A percentile compares a stretch with the other conserved stretches of the same genome.
phyloP scores from a whole-genome alignment of 2,888 invertebrate species.

The Drosophila merina region DNA sequence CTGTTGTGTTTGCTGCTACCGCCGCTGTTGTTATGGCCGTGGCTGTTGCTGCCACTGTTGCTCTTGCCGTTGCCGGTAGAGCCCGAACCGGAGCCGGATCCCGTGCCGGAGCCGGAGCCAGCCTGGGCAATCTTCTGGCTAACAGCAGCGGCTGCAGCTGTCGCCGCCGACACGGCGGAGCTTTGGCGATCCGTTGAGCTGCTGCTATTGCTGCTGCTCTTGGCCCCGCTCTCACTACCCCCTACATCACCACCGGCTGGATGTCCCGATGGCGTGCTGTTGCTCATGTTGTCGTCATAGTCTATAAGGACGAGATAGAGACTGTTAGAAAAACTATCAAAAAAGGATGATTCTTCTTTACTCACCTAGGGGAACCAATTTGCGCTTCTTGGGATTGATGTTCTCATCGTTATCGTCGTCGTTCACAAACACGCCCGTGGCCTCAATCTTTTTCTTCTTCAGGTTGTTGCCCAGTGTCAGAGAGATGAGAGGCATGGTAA shows the following conservation, averaged over 20 bases:
- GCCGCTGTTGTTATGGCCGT: constrained; percentile 16
- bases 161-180: constrained; percentile 71
- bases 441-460: constrained; percentile 89
- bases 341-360: background rate
- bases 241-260: background rate
- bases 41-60: constrained; percentile 7
- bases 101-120: constrained; percentile 36
- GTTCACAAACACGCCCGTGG: constrained; percentile 93
- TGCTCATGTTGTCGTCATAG: constrained; percentile 80
- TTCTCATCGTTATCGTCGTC: constrained; percentile 89
- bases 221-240: constrained; percentile 7
- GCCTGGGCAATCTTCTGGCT: constrained; percentile 67
- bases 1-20: constrained; percentile 4
- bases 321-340: too few species aligned
- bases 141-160: constrained; percentile 72
- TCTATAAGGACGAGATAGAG: constrained; percentile 56
- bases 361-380: constrained; percentile 90
- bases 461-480: constrained; percentile 83
- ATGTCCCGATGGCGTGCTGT: constrained; percentile 36
- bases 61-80: constrained; percentile 34
- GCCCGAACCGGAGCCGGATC: constrained; percentile 29
- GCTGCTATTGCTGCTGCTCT: constrained; percentile 10
- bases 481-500: constrained; percentile 83
- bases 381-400: constrained; percentile 88
- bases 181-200: constrained; percentile 65